Base-by-base conservation (phyloP, 2,113 vertebrate genomes). In the Bos taurus region DNA sequence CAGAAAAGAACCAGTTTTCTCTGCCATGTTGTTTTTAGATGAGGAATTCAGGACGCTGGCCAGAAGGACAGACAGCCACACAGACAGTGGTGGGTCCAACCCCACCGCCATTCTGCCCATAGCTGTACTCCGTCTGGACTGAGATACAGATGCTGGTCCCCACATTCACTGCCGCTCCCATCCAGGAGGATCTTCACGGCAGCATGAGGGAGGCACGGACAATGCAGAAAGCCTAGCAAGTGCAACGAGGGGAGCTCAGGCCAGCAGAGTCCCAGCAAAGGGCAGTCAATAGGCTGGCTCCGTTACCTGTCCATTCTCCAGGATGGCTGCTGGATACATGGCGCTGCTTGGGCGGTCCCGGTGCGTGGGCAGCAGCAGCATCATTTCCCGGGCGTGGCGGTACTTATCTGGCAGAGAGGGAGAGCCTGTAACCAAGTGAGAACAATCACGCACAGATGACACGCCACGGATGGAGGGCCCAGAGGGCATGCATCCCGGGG, bases 331-430 rank as follows among this genome's bases (percentile, higher is more conserved):
- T 16, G 99, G 99, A 64, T 99, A 99, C 99, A 99, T 99, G 97
- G 99, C 99, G 56, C 99, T 99, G 99, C 99, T 99, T 4, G 99
- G 99, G 60, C 99, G 99, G 97, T 99, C 99, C 36, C 99, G 99
- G 83, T 99, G 99, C 25, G 99, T 97, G 13, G 99, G 99, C 98
- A 99, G 98, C 98, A 99, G 96, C 98, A 99, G 99, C 99, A 99
- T 99, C 98, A 99, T 99, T 98, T 99, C 99, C 96, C 99, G 98
- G 98, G 99, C 99, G 96, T 99, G 99, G 97, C 99, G 99, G 98
- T 99, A 99, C 98, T 99, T 99, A 99, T 99, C 99, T 91, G 99
- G 99, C 98, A 99, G 99, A 98, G 99, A 99, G 88, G 99, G 99
- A 98, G 99, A 99, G 96, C 99, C 99, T 99, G 99, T 98, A 98